phyloP scores from a whole-genome alignment of 2,113 vertebrate species.

The Gasterosteus nipponicus region DNA sequence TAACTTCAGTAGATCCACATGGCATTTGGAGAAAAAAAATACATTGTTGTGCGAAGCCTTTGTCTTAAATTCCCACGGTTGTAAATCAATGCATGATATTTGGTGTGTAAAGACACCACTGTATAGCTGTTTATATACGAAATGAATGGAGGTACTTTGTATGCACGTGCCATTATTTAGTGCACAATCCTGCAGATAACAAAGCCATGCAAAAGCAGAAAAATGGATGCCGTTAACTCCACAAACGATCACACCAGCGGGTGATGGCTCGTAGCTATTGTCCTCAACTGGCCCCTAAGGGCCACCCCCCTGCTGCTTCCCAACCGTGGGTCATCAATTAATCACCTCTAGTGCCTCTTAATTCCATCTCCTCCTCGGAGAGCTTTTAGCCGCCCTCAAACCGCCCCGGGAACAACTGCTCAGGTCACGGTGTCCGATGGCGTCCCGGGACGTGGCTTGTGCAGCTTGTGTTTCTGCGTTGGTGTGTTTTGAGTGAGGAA shows the following conservation, averaged over 20 bases:
- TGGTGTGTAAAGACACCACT: neutral
- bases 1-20: slow-evolving; percentile 9
- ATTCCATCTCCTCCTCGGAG: slow-evolving; percentile 51
- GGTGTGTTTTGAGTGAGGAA: slow-evolving; percentile 6
- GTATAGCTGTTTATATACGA: neutral
- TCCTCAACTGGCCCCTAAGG: slow-evolving; percentile 40
- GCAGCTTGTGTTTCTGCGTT: slow-evolving; percentile 19
- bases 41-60: neutral
- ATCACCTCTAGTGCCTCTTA: slow-evolving; percentile 69
- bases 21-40: slow-evolving; percentile 6
- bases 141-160: neutral
- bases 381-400: slow-evolving; percentile 29
- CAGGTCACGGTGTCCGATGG: slow-evolving; percentile 54
- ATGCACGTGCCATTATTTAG: neutral
- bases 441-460: slow-evolving; percentile 31
- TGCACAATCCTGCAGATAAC: slow-evolving; percentile 3
- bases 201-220: slow-evolving; percentile 15
- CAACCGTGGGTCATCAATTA: slow-evolving; percentile 55
- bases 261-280: slow-evolving; percentile 40
- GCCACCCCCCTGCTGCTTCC: slow-evolving; percentile 45
- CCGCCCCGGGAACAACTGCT: slow-evolving; percentile 37
- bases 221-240: slow-evolving; percentile 43
- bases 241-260: slow-evolving; percentile 58
- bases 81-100: neutral
- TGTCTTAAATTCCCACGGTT: neutral